Conservation (phyloP, 2,888 invertebrate genomes). For the Doris montereyensis region DNA sequence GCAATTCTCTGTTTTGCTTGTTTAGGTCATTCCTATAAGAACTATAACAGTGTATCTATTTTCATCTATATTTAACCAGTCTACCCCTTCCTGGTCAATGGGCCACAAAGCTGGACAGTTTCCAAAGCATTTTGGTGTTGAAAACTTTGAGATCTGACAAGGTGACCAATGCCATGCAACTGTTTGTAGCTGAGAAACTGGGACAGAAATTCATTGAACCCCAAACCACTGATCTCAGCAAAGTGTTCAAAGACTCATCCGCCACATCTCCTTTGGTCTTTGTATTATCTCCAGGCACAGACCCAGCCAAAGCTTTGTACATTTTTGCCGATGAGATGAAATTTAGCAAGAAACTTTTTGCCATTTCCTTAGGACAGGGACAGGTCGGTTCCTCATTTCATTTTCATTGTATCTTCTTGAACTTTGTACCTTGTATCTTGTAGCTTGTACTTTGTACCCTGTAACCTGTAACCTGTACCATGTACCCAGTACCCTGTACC, state of each 20-base stretch:
- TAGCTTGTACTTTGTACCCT: no score
- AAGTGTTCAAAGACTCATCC: slow-evolving; percentile 74
- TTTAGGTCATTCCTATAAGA: background rate
- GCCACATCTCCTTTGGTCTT: slow-evolving; percentile 74
- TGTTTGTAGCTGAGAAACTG: slow-evolving; percentile 73
- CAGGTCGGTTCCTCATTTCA: no score
- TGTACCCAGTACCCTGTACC: no score
- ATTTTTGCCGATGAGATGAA: slow-evolving; percentile 76
- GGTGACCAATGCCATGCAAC: slow-evolving; percentile 74
- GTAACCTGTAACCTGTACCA: no score
- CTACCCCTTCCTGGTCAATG: slow-evolving; percentile 72
- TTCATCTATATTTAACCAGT: slow-evolving; percentile 50
- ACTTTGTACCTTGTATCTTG: no score
- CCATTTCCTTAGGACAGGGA: slow-evolving; percentile 91
- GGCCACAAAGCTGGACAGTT: slow-evolving; percentile 66
- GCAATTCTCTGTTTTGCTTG: background rate
- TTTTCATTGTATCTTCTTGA: no score
- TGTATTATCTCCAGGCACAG: slow-evolving; percentile 73
- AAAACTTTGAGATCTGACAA: slow-evolving; percentile 73
- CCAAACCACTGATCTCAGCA: slow-evolving; percentile 72
- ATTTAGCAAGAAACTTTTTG: slow-evolving; percentile 78
- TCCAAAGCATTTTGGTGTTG: slow-evolving; percentile 72
- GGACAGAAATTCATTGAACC: slow-evolving; percentile 74
- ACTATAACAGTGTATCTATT: no score
- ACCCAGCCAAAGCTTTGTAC: slow-evolving; percentile 74